These are phyloP conservation scores for Scelioninae gen. 1 DNA, from an alignment of 2,888 invertebrate genomes.

Conservation along the genomic window DNA sequence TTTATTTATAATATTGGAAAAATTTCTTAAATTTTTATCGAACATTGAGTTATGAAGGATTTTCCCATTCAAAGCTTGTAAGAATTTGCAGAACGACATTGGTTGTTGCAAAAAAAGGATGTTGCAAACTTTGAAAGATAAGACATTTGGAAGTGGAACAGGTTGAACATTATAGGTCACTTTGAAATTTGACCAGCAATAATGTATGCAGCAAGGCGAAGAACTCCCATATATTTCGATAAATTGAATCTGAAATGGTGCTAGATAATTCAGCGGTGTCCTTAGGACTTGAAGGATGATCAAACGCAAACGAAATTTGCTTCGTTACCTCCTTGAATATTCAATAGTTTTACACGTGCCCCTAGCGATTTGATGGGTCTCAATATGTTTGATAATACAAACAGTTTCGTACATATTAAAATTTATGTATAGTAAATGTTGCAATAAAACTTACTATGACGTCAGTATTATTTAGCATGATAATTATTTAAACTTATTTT, in stretches of 20 bases:
- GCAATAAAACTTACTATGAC: constrained; percentile 2
- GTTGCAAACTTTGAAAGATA: constrained; percentile 2
- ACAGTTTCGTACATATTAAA: constrained; percentile 79
- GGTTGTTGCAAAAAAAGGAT: neutral
- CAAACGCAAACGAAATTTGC: constrained; percentile 80
- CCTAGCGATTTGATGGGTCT: constrained; percentile 80
- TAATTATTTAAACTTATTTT: neutral
- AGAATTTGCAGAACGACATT: constrained; percentile 15
- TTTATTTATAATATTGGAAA: constrained; percentile 37
- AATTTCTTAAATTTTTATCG: constrained; percentile 17
- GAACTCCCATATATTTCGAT: constrained; percentile 17
- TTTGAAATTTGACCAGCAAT: no score
- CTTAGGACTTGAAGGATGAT: constrained; percentile 73
- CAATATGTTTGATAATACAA: constrained; percentile 83
- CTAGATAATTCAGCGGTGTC: constrained; percentile 74
- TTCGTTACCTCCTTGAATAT: constrained; percentile 84
- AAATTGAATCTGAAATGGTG: constrained; percentile 35
- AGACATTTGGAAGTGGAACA: neutral
- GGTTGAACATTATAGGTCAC: no score
- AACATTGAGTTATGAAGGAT: constrained; percentile 10
- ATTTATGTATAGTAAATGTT: constrained; percentile 42
- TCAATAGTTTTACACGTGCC: constrained; percentile 82
- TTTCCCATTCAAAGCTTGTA: neutral
- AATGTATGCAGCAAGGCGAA: neutral
- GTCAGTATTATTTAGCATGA: neutral